Base-by-base conservation (phyloP, 2,888 invertebrate genomes). In the Lasioglossum pauxillum region DNA sequence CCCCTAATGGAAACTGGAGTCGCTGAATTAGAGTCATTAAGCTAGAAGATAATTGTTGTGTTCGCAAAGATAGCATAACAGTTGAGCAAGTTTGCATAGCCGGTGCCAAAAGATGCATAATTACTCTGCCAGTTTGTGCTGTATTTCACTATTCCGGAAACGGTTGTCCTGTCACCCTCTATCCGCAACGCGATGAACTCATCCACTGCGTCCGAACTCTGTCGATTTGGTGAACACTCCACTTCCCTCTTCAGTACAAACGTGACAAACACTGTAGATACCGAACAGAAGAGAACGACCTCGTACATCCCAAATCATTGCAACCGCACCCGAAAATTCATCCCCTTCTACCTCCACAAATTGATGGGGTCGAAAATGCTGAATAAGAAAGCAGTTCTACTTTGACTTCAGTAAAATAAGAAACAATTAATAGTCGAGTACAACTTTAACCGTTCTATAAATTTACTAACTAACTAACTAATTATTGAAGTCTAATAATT, bases 81-180 rank as follows among this genome's bases (percentile, higher is more conserved):
- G 71, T 41, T 31, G 27, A 73, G 46, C 44, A 73, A 73, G 27
- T 44, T 73, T 46, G 41, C 46, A 73, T 41, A n/a, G 23, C 41
- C 41, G 41, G 38, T 71, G 38, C 71, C 38, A 71, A 71, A 69
- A 38, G 41, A 71, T 69, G 69, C 7, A 71, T 75, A 57, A 38
- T 64, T 64, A 64, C 14, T 35, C 76, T 2, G 19, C 41, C 19
- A 5, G 46, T 38, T 19, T 8, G 2, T 12, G 23, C 31, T 44
- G 53, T 8, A n/a, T 7, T 60, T 57, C 35, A 31, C 12, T 16
- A 35, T 23, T 31, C 79, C 79, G 83, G 78, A 83, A 84, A 78
- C 69, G 23, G 71, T 71, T 64, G 71, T 49, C 12, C 80, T 80
- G 57, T 72, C 46, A 73, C 85, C 85, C 79, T 84, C 84, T 64